Evolutionary conservation across 2,888 invertebrate genomes (phyloP).

Genomic region (Plagiodera versicolora): DNA sequence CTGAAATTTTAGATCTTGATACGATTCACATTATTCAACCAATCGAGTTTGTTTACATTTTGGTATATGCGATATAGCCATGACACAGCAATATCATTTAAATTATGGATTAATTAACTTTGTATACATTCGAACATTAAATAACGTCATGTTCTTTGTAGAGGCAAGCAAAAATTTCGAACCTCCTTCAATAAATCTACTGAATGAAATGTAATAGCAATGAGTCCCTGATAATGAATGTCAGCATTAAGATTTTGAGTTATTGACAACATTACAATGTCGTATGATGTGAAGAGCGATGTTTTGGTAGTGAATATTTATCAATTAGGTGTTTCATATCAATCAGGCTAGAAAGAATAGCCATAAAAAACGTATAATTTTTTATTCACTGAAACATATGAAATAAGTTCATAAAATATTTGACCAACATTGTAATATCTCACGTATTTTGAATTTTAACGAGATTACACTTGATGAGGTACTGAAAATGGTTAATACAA

Average conservation of each 20-base stretch:
- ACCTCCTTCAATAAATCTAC: constrained; percentile 15
- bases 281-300: not conserved
- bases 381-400: no score
- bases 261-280: constrained; percentile 4
- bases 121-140: constrained; percentile 8
- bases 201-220: constrained; percentile 13
- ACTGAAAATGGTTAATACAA: no score
- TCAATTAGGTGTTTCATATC: no score
- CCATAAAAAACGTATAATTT: no score
- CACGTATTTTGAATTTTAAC: no score
- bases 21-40: not conserved
- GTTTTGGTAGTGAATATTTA: no score
- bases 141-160: constrained; percentile 15
- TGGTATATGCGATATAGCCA: not conserved
- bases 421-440: no score
- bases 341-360: no score
- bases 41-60: not conserved
- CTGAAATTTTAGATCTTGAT: not conserved
- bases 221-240: constrained; percentile 10
- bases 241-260: constrained; percentile 9
- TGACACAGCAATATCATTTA: not conserved
- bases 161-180: constrained; percentile 14
- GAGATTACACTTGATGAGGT: no score
- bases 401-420: no score
- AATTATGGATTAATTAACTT: not conserved